Percentiles rank a stretch among this genome's conserved stretches.
phyloP scores from a whole-genome alignment of 2,113 vertebrate genomes.

The Ciconia stormi region DNA sequence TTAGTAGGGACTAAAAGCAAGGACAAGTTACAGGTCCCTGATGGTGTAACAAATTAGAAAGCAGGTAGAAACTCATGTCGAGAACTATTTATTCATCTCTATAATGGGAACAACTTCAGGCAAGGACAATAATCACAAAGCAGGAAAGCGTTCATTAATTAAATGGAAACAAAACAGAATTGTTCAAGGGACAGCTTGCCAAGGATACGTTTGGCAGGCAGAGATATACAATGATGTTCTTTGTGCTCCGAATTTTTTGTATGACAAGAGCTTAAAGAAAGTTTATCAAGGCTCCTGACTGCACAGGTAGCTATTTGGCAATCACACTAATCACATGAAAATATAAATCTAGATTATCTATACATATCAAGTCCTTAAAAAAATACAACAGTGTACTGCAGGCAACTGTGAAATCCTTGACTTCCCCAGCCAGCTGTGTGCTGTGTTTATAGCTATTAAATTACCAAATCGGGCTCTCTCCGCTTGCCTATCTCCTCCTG shows the following conservation, averaged over 20 bases:
- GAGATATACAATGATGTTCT: not conserved
- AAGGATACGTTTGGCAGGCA: constrained; percentile 32
- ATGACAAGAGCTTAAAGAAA: not conserved
- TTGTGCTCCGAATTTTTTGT: not conserved
- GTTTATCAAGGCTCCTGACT: not conserved
- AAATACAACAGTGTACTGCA: not conserved
- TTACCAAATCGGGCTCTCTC: not conserved
- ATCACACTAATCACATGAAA: not conserved
- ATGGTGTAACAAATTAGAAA: constrained; percentile 22
- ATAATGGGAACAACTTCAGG: constrained; percentile 47
- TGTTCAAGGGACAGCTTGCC: constrained; percentile 26
- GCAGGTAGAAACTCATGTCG: not conserved
- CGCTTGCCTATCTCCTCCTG: not conserved
- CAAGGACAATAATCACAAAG: constrained; percentile 47
- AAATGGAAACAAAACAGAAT: constrained; percentile 34
- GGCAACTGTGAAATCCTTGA: not conserved
- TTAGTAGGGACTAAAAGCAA: constrained; percentile 6
- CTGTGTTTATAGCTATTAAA: not conserved
- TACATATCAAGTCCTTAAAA: not conserved
- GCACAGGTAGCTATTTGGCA: not conserved
- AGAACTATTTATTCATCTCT: constrained; percentile 47
- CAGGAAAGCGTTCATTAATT: constrained; percentile 40
- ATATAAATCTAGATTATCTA: not conserved
- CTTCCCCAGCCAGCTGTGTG: not conserved
- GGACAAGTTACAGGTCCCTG: not conserved